phyloP scores from a whole-genome alignment of 2,113 vertebrate species.

The Elachura formosa region DNA sequence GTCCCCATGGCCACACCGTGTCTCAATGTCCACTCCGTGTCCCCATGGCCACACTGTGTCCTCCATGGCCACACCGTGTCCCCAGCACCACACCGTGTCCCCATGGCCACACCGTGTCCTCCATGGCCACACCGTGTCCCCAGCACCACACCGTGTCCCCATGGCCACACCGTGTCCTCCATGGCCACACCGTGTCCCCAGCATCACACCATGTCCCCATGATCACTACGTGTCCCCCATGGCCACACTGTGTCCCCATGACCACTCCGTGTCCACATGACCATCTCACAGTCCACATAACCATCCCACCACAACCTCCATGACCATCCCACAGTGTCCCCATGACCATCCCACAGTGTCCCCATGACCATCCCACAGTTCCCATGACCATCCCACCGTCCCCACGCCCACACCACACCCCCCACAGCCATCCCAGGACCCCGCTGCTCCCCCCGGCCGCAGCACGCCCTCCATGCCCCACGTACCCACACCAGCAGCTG shows the following conservation, averaged over 20 bases:
- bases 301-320: accelerated
- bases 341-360: accelerated
- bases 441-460: accelerated
- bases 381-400: accelerated
- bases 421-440: too few species aligned
- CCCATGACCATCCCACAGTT: accelerated
- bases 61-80: too few species aligned
- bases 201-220: too few species aligned
- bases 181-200: too few species aligned
- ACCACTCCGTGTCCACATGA: neutral
- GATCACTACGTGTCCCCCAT: neutral
- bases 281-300: accelerated
- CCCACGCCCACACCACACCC: accelerated
- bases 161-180: neutral
- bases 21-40: neutral
- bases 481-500: constrained; percentile 94
- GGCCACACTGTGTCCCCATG: neutral
- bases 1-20: neutral
- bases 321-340: accelerated
- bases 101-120: neutral
- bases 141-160: neutral
- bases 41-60: too few species aligned
- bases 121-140: neutral
- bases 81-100: neutral
- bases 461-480: neutral